Conservation (phyloP, 2,888 invertebrate genomes). For the Trichogramma dendrolimi region DNA sequence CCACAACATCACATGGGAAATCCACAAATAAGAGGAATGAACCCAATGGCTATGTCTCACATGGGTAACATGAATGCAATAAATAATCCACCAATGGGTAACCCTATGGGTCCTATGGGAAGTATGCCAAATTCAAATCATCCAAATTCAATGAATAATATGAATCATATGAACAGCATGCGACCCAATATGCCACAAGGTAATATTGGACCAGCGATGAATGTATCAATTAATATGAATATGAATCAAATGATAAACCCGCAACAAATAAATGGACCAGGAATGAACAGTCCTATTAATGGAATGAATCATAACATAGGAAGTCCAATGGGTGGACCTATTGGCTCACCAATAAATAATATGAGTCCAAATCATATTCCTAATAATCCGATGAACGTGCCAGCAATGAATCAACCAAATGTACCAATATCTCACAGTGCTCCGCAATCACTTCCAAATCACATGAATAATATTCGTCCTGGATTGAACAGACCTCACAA, state of each 20-base stretch:
- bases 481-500: constrained; percentile 64
- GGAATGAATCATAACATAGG: constrained; percentile 65
- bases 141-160: constrained; percentile 59
- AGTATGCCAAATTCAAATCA: constrained; percentile 61
- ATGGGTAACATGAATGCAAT: constrained; percentile 52
- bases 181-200: constrained; percentile 71
- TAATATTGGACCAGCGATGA: constrained; percentile 56
- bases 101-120: constrained; percentile 63
- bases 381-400: constrained; percentile 47
- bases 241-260: constrained; percentile 54
- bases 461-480: constrained; percentile 48
- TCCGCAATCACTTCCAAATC: constrained; percentile 48
- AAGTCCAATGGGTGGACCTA: constrained; percentile 63
- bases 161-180: constrained; percentile 69
- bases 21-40: constrained; percentile 65
- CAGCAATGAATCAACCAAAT: constrained; percentile 49
- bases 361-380: constrained; percentile 50
- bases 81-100: constrained; percentile 48
- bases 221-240: constrained; percentile 47
- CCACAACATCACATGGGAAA: constrained; percentile 63
- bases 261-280: constrained; percentile 52
- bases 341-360: constrained; percentile 65
- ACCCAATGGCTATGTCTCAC: constrained; percentile 55
- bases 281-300: constrained; percentile 66
- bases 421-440: constrained; percentile 48